Evolutionary conservation across 1,140 invertebrate species (phyloP), one percentile per base, ranked within the genome.

Genomic region (Papilio aristodemus): DNA sequence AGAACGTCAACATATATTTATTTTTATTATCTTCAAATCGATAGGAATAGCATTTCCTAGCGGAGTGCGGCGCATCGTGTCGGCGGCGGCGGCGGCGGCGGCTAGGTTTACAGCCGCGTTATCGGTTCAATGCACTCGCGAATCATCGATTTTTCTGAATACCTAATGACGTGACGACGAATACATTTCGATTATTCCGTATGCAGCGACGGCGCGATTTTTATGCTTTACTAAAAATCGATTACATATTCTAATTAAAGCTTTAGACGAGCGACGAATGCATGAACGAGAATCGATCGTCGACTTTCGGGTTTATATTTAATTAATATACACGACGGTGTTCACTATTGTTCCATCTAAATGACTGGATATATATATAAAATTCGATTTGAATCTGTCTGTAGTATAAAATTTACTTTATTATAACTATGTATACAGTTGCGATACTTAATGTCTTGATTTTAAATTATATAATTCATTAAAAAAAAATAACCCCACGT

Each of bases 121-220:
- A 89, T 84, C 88, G 84, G 89, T 91, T 91, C 87, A 89, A 86
- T 87, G 89, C 86, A 91, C 89, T 88, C 86, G 84, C 82, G 81
- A 81, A 85, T 85, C 75, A 76, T 81, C 79, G 39, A 86, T 84
- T 84, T 84, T 84, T 78, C 82, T 82, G 81, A 80, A 87, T 81
- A 76, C 74, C 79, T 81, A 86, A 82, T 77, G 72, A 72, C 75
- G 73, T 85, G 76, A 83, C 80, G 79, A 79, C 74, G 78, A 81
- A 80, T 86, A 82, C 78, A 80, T 83, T 87, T 86, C 46, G 75
- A 46, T 46, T 76, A 79, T 78, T 79, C 80, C 80, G 78, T 81
- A 77, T 80, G 80, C 77, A 79, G 71, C 75, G 73, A 67, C 68
- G 67, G 62, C 75, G 76, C 71, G 79, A 80, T 71, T 80, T 78